Evolutionary conservation across 2,888 invertebrate genomes (phyloP).

Genomic region (Linnaemya vulpina): DNA sequence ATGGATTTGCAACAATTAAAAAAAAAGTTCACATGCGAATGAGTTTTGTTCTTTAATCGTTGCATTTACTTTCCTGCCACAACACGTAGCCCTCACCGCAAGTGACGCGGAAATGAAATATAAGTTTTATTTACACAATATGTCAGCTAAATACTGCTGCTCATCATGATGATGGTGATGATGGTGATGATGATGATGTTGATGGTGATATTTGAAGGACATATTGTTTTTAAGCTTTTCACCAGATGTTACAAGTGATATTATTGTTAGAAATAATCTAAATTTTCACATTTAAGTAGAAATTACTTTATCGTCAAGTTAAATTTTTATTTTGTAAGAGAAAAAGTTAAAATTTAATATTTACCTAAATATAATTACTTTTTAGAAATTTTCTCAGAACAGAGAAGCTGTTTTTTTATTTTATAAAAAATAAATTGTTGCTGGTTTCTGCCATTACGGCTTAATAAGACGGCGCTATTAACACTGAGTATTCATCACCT

Average conservation of each 20-base stretch:
- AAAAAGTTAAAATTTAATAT: too few species aligned
- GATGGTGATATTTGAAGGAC: slow-evolving; percentile 25
- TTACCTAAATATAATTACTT: too few species aligned
- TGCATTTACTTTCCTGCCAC: slow-evolving; percentile 46
- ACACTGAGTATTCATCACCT: too few species aligned
- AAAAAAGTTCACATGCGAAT: slow-evolving; percentile 4
- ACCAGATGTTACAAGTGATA: not conserved
- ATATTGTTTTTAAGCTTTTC: not conserved
- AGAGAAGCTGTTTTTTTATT: too few species aligned
- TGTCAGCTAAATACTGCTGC: slow-evolving; percentile 21
- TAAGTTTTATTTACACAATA: slow-evolving; percentile 42
- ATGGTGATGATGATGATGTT: slow-evolving; percentile 2
- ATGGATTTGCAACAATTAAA: slow-evolving; percentile 5
- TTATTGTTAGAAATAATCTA: too few species aligned
- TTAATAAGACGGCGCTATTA: too few species aligned
- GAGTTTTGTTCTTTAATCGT: slow-evolving; percentile 19
- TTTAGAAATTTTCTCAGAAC: too few species aligned
- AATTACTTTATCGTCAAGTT: too few species aligned
- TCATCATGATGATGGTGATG: slow-evolving; percentile 38
- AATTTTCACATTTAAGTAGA: too few species aligned
- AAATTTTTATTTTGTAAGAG: too few species aligned
- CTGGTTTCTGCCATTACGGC: too few species aligned
- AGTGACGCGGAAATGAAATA: slow-evolving; percentile 64
- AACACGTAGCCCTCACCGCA: slow-evolving; percentile 54
- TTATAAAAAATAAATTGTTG: too few species aligned